Evolutionary conservation across 1,140 invertebrate species (phyloP).

Genomic region (Bombus sylvicola): DNA sequence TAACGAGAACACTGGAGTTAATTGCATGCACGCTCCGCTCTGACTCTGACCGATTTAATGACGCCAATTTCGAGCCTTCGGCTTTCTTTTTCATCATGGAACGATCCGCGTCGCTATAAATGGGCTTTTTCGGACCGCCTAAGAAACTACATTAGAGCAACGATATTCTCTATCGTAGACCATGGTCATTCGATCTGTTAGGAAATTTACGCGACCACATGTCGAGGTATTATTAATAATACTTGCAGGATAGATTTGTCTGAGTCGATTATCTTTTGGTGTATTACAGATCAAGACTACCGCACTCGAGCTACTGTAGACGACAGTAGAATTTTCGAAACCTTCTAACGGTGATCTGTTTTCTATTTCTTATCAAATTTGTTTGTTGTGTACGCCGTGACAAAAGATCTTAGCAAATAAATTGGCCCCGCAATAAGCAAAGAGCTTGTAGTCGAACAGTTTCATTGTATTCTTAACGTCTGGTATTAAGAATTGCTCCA

Average conservation of each 20-base stretch:
- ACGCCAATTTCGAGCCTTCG: not conserved
- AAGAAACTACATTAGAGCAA: not conserved
- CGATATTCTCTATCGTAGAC: not conserved
- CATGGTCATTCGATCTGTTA: not conserved
- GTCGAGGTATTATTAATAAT: not conserved
- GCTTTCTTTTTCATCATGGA: not conserved
- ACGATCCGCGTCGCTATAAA: not conserved
- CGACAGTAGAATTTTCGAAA: too few species aligned
- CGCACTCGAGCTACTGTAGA: too few species aligned
- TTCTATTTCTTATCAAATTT: too few species aligned
- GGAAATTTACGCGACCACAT: not conserved
- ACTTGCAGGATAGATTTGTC: not conserved
- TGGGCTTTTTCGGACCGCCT: not conserved
- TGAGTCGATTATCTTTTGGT: not conserved
- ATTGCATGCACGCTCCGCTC: slow-evolving; percentile 5
- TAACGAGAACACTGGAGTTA: not conserved
- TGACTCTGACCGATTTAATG: not conserved
- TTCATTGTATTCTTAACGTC: too few species aligned
- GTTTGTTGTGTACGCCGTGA: too few species aligned
- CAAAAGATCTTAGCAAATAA: too few species aligned
- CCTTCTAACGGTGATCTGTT: too few species aligned
- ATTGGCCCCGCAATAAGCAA: too few species aligned
- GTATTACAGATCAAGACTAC: not conserved
- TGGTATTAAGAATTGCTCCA: too few species aligned
- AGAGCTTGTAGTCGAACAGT: too few species aligned